Percentiles rank a stretch among this genome's conserved stretches.
Evolutionary conservation across 2,113 vertebrate genomes (phyloP).

Genomic region (Malurus melanocephalus): DNA sequence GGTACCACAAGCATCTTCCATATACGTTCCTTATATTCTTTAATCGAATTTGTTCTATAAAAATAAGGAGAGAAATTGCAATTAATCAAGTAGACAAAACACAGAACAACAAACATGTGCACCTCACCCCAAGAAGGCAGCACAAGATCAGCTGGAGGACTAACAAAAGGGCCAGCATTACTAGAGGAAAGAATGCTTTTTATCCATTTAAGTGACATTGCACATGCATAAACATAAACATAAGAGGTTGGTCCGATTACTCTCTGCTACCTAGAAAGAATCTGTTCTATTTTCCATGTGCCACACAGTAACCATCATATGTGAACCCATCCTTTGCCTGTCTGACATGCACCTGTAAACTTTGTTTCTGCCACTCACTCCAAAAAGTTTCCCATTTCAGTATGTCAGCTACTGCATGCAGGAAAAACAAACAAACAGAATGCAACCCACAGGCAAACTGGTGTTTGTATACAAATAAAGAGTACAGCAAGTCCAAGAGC

Average conservation of each 20-base stretch:
- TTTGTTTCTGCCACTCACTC: background rate
- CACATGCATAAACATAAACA: background rate
- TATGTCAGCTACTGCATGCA: background rate
- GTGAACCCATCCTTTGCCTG: background rate
- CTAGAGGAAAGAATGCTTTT: background rate
- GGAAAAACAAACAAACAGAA: background rate
- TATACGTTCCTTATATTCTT: slow-evolving; percentile 93
- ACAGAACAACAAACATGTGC: background rate
- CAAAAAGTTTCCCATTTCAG: background rate
- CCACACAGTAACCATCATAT: background rate
- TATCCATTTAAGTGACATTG: background rate
- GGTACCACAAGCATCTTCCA: slow-evolving; percentile 96
- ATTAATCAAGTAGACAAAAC: background rate
- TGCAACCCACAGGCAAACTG: background rate
- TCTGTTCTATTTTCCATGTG: background rate
- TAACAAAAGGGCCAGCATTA: background rate
- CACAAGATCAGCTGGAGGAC: background rate
- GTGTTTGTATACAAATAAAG: background rate
- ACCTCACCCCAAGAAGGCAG: background rate
- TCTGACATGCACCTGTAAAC: accelerated
- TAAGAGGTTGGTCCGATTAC: background rate
- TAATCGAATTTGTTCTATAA: slow-evolving; percentile 91
- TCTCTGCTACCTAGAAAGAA: background rate
- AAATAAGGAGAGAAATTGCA: background rate
- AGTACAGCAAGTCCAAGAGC: background rate